A percentile compares a stretch with the other conserved stretches of the same genome.
Evolutionary conservation across 2,888 invertebrate species (phyloP).

Genomic region (Laothoe populi): DNA sequence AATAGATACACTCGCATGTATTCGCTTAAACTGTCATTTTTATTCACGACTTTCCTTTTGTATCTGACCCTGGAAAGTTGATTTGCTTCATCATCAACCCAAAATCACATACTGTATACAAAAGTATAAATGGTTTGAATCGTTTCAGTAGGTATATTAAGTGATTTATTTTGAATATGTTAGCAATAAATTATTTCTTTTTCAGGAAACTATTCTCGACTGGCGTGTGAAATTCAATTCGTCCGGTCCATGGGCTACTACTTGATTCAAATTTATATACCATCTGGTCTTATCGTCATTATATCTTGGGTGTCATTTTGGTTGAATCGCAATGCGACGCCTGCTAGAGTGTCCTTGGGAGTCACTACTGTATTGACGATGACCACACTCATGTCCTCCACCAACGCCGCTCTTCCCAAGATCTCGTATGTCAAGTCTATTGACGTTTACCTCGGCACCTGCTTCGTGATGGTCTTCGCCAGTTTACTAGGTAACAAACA

Average conservation of each 20-base stretch:
- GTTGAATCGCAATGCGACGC: slow-evolving; percentile 97
- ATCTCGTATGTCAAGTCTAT: slow-evolving; percentile 99
- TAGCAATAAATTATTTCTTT: slow-evolving; percentile 38
- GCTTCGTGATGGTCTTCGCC: slow-evolving; percentile 99
- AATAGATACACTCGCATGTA: slow-evolving; percentile 48
- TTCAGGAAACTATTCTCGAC: slow-evolving; percentile 96
- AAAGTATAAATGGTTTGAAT: background rate
- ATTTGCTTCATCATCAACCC: slow-evolving; percentile 16
- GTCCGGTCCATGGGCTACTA: slow-evolving; percentile 99
- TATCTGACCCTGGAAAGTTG: slow-evolving; percentile 33
- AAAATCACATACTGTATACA: background rate
- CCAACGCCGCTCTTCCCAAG: slow-evolving; percentile 98
- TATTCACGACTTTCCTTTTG: slow-evolving; percentile 34
- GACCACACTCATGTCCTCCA: slow-evolving; percentile 98
- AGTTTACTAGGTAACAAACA: slow-evolving; percentile 92
- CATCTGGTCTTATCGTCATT: slow-evolving; percentile 97
- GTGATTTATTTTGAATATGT: background rate
- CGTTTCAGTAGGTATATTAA: background rate
- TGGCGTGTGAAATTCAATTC: slow-evolving; percentile 98
- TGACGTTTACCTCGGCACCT: slow-evolving; percentile 98
- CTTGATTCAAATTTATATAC: slow-evolving; percentile 99
- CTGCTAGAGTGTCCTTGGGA: slow-evolving; percentile 96
- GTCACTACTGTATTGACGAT: slow-evolving; percentile 98
- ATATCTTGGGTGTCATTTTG: slow-evolving; percentile 99
- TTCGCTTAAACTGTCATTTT: slow-evolving; percentile 37